Evolutionary conservation across 1,140 invertebrate genomes (phyloP).

Genomic region (Phymorhynchus buccinoides): DNA sequence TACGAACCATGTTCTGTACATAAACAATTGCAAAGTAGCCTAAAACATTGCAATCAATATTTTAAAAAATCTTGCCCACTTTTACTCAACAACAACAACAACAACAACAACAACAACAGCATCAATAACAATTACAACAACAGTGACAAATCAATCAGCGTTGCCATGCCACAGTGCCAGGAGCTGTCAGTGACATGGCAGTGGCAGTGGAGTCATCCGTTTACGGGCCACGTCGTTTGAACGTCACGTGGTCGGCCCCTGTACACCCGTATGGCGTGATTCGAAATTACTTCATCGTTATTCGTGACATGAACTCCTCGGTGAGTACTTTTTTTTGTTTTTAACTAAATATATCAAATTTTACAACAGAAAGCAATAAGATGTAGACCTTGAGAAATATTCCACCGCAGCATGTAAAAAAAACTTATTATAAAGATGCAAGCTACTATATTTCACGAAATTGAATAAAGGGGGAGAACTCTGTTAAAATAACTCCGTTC

Average conservation of each 20-base stretch:
- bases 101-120: not conserved
- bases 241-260: not conserved
- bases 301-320: not conserved
- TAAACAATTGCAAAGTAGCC: not conserved
- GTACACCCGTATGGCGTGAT: slow-evolving; percentile 4
- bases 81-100: not conserved
- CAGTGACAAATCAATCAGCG: not conserved
- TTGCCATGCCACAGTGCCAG: not conserved
- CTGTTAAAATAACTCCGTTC: too few species aligned
- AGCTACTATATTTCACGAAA: not conserved
- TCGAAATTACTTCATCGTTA: not conserved
- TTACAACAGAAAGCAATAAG: too few species aligned
- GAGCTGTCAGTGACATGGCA: not conserved
- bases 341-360: too few species aligned
- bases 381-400: too few species aligned
- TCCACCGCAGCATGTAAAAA: not conserved
- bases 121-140: too few species aligned
- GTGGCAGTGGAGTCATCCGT: not conserved
- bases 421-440: not conserved
- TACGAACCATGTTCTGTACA: not conserved
- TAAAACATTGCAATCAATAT: not conserved
- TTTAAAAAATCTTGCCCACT: not conserved
- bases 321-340: not conserved
- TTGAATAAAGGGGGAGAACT: too few species aligned
- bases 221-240: not conserved